Percentiles rank a stretch among this genome's conserved stretches.
Conservation (phyloP, 2,888 invertebrate species). For the Epirrhoe alternata region DNA sequence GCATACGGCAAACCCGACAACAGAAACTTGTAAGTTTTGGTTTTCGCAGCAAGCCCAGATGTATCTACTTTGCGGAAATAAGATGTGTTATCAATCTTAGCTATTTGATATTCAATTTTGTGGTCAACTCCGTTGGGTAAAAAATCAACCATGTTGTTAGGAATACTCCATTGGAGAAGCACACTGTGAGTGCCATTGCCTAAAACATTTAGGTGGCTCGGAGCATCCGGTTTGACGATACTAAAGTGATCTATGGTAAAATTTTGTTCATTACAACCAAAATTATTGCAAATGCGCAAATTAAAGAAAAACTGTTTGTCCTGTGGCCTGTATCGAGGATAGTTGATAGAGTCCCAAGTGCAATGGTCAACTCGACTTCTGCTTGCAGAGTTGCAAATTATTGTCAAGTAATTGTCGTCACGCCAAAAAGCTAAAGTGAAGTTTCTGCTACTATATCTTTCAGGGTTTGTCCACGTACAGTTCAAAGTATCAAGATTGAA, state of each 20-base stretch:
- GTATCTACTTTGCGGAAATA: slow-evolving; percentile 71
- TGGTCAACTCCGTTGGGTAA: slow-evolving; percentile 67
- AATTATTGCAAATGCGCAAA: slow-evolving; percentile 85
- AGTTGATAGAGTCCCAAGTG: slow-evolving; percentile 57
- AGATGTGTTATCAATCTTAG: slow-evolving; percentile 70
- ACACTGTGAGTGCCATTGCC: slow-evolving; percentile 66
- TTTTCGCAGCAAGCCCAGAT: slow-evolving; percentile 61
- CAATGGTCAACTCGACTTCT: slow-evolving; percentile 53
- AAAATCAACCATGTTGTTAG: slow-evolving; percentile 66
- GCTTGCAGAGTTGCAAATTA: slow-evolving; percentile 51
- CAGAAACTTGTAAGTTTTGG: slow-evolving; percentile 68
- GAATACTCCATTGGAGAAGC: slow-evolving; percentile 66
- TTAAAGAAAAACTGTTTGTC: slow-evolving; percentile 80
- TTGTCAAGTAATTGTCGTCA: slow-evolving; percentile 50
- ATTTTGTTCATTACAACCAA: slow-evolving; percentile 82
- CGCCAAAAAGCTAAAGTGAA: slow-evolving; percentile 59
- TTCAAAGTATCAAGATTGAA: slow-evolving; percentile 89
- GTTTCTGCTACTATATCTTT: slow-evolving; percentile 63
- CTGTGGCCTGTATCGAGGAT: not conserved
- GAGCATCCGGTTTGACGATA: slow-evolving; percentile 70
- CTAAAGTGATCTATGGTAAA: slow-evolving; percentile 86
- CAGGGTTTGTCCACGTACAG: slow-evolving; percentile 89
- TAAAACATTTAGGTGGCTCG: slow-evolving; percentile 56
- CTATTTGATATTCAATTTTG: slow-evolving; percentile 76
- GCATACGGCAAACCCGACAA: slow-evolving; percentile 86